Conservation (phyloP, 2,113 vertebrate genomes). For the Oxygymnocypris stewartii region DNA sequence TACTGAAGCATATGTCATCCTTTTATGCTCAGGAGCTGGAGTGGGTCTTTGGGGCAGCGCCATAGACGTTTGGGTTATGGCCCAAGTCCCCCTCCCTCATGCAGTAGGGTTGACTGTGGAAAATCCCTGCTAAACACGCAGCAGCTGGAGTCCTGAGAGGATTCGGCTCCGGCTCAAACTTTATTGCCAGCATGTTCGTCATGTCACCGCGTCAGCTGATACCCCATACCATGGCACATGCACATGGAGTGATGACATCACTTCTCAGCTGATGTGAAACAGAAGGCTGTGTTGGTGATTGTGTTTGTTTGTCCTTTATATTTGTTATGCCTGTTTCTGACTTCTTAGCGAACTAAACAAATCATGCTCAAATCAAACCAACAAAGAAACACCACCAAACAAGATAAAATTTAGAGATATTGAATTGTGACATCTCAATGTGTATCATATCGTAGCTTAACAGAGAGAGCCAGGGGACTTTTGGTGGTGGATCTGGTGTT, state of each 20-base stretch:
- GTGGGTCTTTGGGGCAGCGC: slow-evolving; percentile 24
- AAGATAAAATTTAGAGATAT: neutral
- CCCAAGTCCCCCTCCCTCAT: slow-evolving; percentile 5
- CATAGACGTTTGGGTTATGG: slow-evolving; percentile 24
- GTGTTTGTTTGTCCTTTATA: neutral
- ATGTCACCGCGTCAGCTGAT: slow-evolving; percentile 36
- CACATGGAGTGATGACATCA: slow-evolving; percentile 3
- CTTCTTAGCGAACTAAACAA: neutral
- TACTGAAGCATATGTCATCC: slow-evolving; percentile 14
- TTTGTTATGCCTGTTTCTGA: neutral
- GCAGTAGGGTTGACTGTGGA: neutral
- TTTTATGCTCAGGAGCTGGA: neutral
- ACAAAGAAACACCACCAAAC: slow-evolving; percentile 1
- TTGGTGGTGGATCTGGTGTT: neutral
- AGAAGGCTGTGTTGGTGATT: slow-evolving; percentile 27
- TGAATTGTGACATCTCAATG: neutral
- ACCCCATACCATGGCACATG: neutral
- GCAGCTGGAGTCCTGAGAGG: slow-evolving; percentile 30
- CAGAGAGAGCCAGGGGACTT: neutral
- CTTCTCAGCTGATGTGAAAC: slow-evolving; percentile 6
- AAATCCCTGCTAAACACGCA: slow-evolving; percentile 24
- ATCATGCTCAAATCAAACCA: neutral
- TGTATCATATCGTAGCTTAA: neutral
- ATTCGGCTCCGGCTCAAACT: slow-evolving; percentile 32
- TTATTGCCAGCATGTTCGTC: slow-evolving; percentile 20